These are phyloP conservation scores for Pituophis catenifer DNA, from an alignment of 2,113 vertebrate genomes.

Conservation along the genomic window DNA sequence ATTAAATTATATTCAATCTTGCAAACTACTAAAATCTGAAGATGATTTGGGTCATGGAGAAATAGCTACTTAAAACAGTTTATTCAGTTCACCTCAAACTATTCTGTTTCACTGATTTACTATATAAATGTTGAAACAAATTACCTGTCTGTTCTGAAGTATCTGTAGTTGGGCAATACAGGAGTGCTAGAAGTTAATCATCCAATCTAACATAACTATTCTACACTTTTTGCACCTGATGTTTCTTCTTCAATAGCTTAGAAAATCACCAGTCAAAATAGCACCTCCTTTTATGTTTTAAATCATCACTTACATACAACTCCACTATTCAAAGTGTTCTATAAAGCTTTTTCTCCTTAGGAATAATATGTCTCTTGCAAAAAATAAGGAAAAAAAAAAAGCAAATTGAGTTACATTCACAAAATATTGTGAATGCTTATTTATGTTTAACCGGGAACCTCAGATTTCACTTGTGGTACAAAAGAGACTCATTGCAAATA, in stretches of 20 bases:
- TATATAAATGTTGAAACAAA: not conserved
- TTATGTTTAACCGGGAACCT: not conserved
- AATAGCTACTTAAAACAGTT: not conserved
- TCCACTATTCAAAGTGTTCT: not conserved
- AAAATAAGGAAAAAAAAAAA: not conserved
- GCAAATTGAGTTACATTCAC: not conserved
- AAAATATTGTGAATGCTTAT: not conserved
- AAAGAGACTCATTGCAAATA: not conserved
- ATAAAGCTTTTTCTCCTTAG: not conserved
- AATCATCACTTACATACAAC: not conserved
- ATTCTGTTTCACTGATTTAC: not conserved
- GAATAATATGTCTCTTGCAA: not conserved
- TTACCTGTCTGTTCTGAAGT: not conserved
- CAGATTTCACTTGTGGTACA: not conserved
- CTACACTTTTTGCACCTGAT: not conserved
- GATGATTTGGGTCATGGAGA: not conserved
- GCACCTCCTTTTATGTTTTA: not conserved
- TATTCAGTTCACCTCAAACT: not conserved
- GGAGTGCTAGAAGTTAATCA: not conserved
- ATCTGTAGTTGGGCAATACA: not conserved
- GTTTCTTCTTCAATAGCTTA: not conserved
- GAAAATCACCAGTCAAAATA: not conserved
- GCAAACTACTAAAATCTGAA: not conserved
- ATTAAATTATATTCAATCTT: not conserved
- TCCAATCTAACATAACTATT: not conserved